phyloP scores from a whole-genome alignment of 1,140 invertebrate genomes.

The Cataglyphis hispanica region DNA sequence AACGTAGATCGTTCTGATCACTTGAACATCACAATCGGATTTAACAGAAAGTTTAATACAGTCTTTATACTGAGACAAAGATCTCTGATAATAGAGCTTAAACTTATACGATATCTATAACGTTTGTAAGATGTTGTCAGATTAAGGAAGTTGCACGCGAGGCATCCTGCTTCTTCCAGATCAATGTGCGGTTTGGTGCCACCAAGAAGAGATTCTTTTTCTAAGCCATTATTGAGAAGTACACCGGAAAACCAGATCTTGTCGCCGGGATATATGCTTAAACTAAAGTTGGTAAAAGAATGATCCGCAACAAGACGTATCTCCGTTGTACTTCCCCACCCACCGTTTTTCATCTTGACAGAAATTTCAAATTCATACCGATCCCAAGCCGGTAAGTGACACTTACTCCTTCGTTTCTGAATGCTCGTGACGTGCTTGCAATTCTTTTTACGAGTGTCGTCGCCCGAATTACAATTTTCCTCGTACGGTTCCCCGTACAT shows the following conservation, averaged over 20 bases:
- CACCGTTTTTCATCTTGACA: conserved; percentile 90
- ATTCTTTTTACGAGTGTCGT: conserved; percentile 84
- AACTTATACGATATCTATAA: conserved; percentile 82
- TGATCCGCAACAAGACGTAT: conserved; percentile 88
- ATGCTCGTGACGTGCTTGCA: conserved; percentile 87
- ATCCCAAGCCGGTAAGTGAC: conserved; percentile 91
- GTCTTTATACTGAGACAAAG: conserved; percentile 90
- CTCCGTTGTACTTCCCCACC: conserved; percentile 89
- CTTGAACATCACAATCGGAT: conserved; percentile 92
- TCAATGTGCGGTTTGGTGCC: conserved; percentile 87
- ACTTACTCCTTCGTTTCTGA: conserved; percentile 87
- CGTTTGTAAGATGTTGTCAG: conserved; percentile 86
- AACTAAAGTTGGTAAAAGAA: conserved; percentile 91
- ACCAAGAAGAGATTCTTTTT: conserved; percentile 87
- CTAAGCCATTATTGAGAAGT: conserved; percentile 82
- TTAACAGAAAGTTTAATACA: conserved; percentile 91
- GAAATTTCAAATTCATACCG: conserved; percentile 91
- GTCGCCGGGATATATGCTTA: conserved; percentile 89
- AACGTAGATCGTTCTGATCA: conserved; percentile 80
- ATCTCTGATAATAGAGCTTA: conserved; percentile 87
- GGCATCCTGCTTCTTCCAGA: conserved; percentile 89
- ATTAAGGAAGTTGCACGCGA: conserved; percentile 88
- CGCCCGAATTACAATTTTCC: conserved; percentile 86
- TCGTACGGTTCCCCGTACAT: conserved; percentile 89
- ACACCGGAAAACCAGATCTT: conserved; percentile 91